Evolutionary conservation across 2,888 invertebrate species (phyloP).

Genomic region (Philonicus albiceps): DNA sequence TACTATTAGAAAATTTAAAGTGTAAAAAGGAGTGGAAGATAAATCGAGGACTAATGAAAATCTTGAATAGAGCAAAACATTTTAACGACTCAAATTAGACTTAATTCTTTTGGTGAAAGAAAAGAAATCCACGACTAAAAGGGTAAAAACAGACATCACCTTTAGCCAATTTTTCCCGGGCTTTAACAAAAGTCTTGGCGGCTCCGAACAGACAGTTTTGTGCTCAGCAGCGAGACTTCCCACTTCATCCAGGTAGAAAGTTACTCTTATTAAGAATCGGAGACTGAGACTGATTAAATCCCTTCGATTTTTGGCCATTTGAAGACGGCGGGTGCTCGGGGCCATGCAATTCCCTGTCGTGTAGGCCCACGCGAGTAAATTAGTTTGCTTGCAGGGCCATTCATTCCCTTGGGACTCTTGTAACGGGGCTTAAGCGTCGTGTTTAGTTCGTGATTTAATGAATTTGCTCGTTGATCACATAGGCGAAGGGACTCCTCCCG

Average conservation of each 20-base stretch:
- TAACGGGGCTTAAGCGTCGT: constrained; percentile 22
- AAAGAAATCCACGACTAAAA: background rate
- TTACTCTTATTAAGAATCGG: background rate
- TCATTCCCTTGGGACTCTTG: constrained; percentile 9
- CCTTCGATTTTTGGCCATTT: constrained; percentile 13
- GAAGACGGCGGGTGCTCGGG: background rate
- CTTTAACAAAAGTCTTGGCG: background rate
- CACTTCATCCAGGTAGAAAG: background rate
- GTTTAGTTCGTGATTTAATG: constrained; percentile 36
- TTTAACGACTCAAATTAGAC: no score
- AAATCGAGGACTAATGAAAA: background rate
- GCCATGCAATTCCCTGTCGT: background rate
- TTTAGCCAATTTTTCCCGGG: background rate
- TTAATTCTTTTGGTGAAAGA: no score
- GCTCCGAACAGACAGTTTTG: background rate
- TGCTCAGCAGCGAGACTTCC: background rate
- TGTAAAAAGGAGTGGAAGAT: background rate
- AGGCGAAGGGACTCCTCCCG: background rate
- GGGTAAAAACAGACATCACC: background rate
- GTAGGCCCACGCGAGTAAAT: constrained; percentile 30
- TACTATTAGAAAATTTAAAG: no score
- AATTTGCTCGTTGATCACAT: background rate
- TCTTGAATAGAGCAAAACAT: background rate
- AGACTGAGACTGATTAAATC: background rate
- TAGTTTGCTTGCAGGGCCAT: constrained; percentile 5